Conservation (phyloP, 2,888 invertebrate species). For the Elysia crispata region DNA sequence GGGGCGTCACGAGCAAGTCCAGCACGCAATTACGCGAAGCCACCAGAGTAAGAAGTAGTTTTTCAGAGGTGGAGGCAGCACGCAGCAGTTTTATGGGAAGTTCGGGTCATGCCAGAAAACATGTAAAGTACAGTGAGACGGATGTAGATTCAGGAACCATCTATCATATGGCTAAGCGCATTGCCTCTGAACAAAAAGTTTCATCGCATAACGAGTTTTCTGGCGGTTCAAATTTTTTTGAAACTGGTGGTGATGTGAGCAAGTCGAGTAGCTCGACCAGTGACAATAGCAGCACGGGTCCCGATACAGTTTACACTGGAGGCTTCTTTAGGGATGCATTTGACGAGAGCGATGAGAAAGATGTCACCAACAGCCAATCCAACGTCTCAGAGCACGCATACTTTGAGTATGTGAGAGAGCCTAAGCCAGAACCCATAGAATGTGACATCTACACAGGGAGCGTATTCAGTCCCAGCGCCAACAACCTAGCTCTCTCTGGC, state of each 20-base stretch:
- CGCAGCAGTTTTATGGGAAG: slow-evolving; percentile 9
- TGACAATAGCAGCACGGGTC: slow-evolving; percentile 23
- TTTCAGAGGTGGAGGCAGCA: slow-evolving; percentile 22
- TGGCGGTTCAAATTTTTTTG: slow-evolving; percentile 7
- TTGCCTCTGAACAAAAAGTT: slow-evolving; percentile 27
- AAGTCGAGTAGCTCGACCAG: slow-evolving; percentile 40
- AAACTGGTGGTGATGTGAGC: slow-evolving; percentile 44
- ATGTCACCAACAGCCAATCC: slow-evolving; percentile 7
- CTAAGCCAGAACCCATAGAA: slow-evolving; percentile 26
- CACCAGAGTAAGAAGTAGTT: slow-evolving; percentile 30
- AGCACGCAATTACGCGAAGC: slow-evolving; percentile 33
- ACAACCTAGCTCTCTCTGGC: neutral
- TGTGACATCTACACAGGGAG: slow-evolving; percentile 39
- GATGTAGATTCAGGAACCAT: slow-evolving; percentile 41
- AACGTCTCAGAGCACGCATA: slow-evolving; percentile 23
- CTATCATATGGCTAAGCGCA: slow-evolving; percentile 39
- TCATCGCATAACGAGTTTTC: slow-evolving; percentile 25
- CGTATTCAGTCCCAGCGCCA: slow-evolving; percentile 30
- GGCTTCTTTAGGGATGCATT: slow-evolving; percentile 41
- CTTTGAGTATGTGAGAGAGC: slow-evolving; percentile 20
- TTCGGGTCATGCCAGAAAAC: neutral
- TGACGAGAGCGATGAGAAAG: slow-evolving; percentile 32
- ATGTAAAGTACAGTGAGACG: slow-evolving; percentile 22
- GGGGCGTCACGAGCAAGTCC: slow-evolving; percentile 26
- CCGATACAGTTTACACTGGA: slow-evolving; percentile 30